Evolutionary conservation across 1,140 invertebrate species (phyloP).

Genomic region (Druon quercuslanigerum): DNA sequence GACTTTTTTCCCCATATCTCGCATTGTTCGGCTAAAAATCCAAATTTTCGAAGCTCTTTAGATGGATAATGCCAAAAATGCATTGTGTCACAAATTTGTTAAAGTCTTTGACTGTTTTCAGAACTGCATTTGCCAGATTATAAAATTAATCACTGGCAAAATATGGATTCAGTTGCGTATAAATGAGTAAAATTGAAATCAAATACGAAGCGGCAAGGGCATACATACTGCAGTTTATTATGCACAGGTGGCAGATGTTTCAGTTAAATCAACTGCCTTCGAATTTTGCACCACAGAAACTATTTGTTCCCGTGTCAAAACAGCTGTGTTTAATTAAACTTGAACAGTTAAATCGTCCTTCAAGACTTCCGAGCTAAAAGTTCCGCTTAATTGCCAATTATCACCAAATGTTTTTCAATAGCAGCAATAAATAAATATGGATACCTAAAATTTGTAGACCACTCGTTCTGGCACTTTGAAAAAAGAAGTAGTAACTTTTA

Average conservation of each 20-base stretch:
- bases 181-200: constrained; percentile 23
- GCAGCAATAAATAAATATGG: neutral
- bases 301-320: constrained; percentile 68
- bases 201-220: constrained; percentile 1
- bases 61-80: no score
- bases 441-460: neutral
- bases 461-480: no score
- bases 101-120: neutral
- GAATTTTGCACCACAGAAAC: constrained; percentile 56
- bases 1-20: no score
- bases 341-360: constrained; percentile 45
- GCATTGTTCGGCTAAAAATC: no score
- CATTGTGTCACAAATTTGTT: no score
- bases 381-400: constrained; percentile 40
- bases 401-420: constrained; percentile 32
- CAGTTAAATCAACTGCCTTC: constrained; percentile 70
- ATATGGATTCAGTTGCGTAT: neutral
- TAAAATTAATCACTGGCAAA: no score
- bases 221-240: constrained; percentile 53
- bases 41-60: no score
- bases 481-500: no score
- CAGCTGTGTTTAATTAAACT: constrained; percentile 72
- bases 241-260: constrained; percentile 67
- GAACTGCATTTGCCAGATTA: constrained; percentile 36
- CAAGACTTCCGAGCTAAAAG: constrained; percentile 38